Conservation (phyloP, 1,140 invertebrate genomes). For the Caenorhabditis elegans region WBcel235 BX284606.5:10119501-10120000, state of each 20-base stretch:
- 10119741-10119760: not conserved
- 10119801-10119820: not conserved
- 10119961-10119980: too few relatives aligned
- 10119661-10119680: not conserved
- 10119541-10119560: conserved; percentile 29
- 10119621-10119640: conserved; percentile 28
- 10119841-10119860: not conserved
- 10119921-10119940: too few relatives aligned
- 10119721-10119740: not conserved
- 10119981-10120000: too few relatives aligned
- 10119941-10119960: too few relatives aligned
- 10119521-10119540: conserved; percentile 34
- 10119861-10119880: not conserved
- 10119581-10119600: conserved; percentile 28
- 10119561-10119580: conserved; percentile 15
- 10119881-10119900: not conserved
- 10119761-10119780: conserved; percentile 5
- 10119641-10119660: not conserved
- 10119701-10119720: not conserved
- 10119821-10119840: not conserved
- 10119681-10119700: not conserved
- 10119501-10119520: conserved; percentile 31
- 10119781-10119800: not conserved
- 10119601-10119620: conserved; percentile 30
- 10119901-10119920: not conserved